Evolutionary conservation across 2,113 vertebrate genomes (phyloP), one percentile per base, ranked within the genome.

Genomic region (Psephotus haematonotus): DNA sequence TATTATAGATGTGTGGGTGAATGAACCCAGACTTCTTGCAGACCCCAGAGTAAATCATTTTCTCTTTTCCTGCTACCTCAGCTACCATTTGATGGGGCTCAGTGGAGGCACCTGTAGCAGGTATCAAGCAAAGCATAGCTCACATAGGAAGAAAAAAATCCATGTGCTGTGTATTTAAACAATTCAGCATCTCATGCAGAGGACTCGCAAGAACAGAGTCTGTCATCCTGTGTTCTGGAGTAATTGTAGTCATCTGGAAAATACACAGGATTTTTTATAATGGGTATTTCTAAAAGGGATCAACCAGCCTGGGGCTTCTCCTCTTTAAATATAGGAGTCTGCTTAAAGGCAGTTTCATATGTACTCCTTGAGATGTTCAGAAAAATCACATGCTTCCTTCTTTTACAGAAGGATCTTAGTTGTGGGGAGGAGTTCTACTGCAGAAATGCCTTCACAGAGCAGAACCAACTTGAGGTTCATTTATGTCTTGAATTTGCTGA

Each of bases 41-140:
- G 72, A 57, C 24, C 17, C 47, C 8, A 0, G 2, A 41, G 17
- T 3, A 17, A 13, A 23, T 35, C 0, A 18, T 65, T 79, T 63
- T 68, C 17, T 90, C 25, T 62, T 23, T 67, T 24, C 1, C 0
- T 52, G 25, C 29, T 68, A 13, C 41, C 17, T 65, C 65, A 47
- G 78, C 82, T 82, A 11, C 44, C 4, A 6, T 33, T 67, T 74
- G 27, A 6, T 12, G 25, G 43, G 37, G 33, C 47, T 81, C 60
- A 52, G 47, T 35, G 46, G 29, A 44, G 52, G 43, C 27, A 31
- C 49, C 28, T 72, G 33, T 39, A 25, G 65, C 17, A 2, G 3
- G 3, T 19, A 23, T 17, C n/a, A 37, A 39, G 20, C 3, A 3
- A 59, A 63, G 47, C 25, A 2, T 10, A 15, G 29, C 20, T 74